phyloP scores from a whole-genome alignment of 1,140 invertebrate genomes.

The Scaptomyza graminum region DNA sequence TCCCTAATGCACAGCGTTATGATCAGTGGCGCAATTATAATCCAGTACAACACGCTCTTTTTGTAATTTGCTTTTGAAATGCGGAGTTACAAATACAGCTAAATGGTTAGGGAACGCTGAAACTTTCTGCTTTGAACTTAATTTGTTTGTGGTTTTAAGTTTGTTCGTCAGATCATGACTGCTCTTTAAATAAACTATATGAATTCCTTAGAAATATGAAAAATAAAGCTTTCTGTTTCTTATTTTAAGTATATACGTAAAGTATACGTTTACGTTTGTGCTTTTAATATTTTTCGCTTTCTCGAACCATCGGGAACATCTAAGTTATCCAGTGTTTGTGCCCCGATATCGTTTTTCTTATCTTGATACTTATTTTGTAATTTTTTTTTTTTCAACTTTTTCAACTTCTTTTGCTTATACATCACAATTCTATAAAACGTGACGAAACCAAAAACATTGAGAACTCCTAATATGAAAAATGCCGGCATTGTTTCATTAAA shows the following conservation, averaged over 20 bases:
- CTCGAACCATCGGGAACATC: not conserved
- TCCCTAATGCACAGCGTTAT: not conserved
- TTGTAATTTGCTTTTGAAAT: not conserved
- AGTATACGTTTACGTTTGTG: no score
- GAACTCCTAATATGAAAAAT: not conserved
- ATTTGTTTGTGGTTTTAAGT: not conserved
- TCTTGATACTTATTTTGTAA: not conserved
- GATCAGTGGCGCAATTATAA: not conserved
- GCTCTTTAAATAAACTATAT: not conserved
- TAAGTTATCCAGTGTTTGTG: not conserved
- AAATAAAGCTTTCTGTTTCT: not conserved
- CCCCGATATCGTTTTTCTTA: not conserved
- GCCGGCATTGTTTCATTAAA: not conserved
- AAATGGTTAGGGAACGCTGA: not conserved
- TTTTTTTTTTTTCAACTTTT: not conserved
- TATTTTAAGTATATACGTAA: not conserved
- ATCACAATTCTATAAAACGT: conserved; percentile 4
- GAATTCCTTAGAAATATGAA: not conserved
- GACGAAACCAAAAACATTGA: not conserved
- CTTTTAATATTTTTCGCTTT: not conserved
- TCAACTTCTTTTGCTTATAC: not conserved
- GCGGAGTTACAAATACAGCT: conserved; percentile 11
- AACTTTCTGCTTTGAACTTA: not conserved
- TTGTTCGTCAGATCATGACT: not conserved
- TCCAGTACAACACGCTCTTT: conserved; percentile 9